Conservation (phyloP, 2,113 vertebrate species). For the Crocuta crocuta region DNA sequence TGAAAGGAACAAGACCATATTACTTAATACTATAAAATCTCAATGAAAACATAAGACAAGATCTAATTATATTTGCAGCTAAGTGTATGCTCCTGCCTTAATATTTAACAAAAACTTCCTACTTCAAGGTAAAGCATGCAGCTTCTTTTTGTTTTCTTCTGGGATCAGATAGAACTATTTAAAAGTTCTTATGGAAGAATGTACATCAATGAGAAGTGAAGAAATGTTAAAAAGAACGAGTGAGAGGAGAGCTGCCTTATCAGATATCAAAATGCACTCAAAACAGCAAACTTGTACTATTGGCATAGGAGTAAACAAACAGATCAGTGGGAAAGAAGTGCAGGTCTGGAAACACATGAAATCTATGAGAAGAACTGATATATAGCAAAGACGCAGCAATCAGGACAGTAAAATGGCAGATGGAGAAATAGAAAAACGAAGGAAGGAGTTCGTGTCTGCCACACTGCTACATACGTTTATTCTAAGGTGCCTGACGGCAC, state of each 20-base stretch:
- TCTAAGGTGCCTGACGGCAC: not conserved
- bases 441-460: not conserved
- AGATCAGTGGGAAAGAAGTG: not conserved
- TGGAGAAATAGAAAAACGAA: not conserved
- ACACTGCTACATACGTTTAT: not conserved
- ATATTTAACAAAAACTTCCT: constrained; percentile 22
- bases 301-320: not conserved
- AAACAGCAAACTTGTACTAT: not conserved
- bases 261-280: not conserved
- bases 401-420: not conserved
- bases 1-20: not conserved
- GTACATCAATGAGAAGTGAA: not conserved
- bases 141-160: constrained; percentile 31
- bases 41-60: constrained; percentile 24
- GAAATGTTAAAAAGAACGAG: not conserved
- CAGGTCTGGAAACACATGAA: not conserved
- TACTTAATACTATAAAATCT: constrained; percentile 39
- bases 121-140: not conserved
- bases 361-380: not conserved
- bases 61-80: not conserved
- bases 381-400: not conserved
- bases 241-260: not conserved
- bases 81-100: not conserved
- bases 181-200: not conserved
- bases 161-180: not conserved